Conservation (phyloP, 2,113 vertebrate genomes). For the Caranx ignobilis region DNA sequence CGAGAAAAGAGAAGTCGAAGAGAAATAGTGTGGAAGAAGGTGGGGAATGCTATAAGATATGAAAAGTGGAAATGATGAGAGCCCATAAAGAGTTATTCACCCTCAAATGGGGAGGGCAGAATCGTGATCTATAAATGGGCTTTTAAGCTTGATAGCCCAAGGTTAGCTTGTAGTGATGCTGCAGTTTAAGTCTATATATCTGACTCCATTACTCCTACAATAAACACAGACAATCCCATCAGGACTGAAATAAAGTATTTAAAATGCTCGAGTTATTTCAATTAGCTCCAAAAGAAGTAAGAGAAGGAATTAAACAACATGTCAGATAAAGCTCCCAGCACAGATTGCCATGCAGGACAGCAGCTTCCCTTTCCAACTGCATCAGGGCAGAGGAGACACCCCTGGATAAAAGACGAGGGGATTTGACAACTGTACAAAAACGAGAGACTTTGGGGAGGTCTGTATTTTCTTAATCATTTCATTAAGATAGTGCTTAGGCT, state of each 20-base stretch:
- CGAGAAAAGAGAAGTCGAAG: conserved; percentile 25
- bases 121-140: conserved; percentile 82
- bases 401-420: conserved; percentile 34
- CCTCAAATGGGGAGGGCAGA: conserved; percentile 83
- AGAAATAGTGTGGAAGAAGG: conserved; percentile 46
- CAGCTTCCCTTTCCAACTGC: conserved; percentile 44
- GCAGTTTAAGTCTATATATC: conserved; percentile 55
- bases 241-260: conserved; percentile 40
- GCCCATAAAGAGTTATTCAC: conserved; percentile 85
- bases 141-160: conserved; percentile 85
- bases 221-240: conserved; percentile 40
- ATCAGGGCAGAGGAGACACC: conserved; percentile 34
- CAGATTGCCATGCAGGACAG: conserved; percentile 25
- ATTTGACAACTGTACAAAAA: conserved; percentile 58
- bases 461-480: conserved; percentile 72
- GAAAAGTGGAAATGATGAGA: conserved; percentile 53
- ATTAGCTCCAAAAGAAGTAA: conserved; percentile 53
- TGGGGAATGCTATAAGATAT: conserved; percentile 40
- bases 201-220: conserved; percentile 45
- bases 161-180: conserved; percentile 76
- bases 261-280: conserved; percentile 58
- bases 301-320: conserved; percentile 41
- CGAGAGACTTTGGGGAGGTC: conserved; percentile 60
- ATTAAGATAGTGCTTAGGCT: conserved; percentile 70
- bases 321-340: conserved; percentile 45